Conservation (phyloP, 1,140 invertebrate species). For the Fopius arisanus region DNA sequence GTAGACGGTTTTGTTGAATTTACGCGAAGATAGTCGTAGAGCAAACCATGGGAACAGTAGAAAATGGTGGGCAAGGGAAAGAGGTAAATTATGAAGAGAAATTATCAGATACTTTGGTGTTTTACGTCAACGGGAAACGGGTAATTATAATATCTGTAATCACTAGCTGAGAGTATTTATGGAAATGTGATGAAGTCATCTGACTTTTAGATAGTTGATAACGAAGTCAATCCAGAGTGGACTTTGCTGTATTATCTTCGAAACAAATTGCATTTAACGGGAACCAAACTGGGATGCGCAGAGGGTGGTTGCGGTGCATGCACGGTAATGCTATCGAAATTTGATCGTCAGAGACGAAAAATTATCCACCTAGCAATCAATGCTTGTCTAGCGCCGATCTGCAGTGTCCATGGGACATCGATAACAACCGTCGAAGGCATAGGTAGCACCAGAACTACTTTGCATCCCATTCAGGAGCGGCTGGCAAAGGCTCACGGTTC, state of each 20-base stretch:
- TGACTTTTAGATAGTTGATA: constrained; percentile 73
- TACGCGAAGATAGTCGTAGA: background rate
- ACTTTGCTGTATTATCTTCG: constrained; percentile 85
- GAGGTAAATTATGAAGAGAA: background rate
- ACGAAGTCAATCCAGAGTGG: constrained; percentile 82
- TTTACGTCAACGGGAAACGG: constrained; percentile 62
- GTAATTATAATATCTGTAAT: constrained; percentile 44
- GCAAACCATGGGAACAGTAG: background rate
- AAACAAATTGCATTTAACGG: constrained; percentile 80
- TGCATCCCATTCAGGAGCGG: constrained; percentile 87
- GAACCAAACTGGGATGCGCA: constrained; percentile 90
- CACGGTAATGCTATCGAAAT: constrained; percentile 90
- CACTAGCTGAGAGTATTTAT: background rate
- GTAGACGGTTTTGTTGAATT: background rate
- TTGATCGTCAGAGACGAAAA: constrained; percentile 68
- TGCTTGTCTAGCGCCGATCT: constrained; percentile 86
- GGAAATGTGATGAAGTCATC: background rate
- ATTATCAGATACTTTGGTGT: constrained; percentile 45
- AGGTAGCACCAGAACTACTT: constrained; percentile 73
- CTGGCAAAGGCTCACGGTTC: constrained; percentile 88
- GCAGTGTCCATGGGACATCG: constrained; percentile 82
- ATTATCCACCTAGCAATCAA: constrained; percentile 86
- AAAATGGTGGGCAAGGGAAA: background rate
- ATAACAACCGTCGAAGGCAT: constrained; percentile 92
- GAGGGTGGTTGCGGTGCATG: constrained; percentile 95